Evolutionary conservation across 2,797 vertebrate genomes (phyloP).

Genomic region (Bradypus variegatus): DNA sequence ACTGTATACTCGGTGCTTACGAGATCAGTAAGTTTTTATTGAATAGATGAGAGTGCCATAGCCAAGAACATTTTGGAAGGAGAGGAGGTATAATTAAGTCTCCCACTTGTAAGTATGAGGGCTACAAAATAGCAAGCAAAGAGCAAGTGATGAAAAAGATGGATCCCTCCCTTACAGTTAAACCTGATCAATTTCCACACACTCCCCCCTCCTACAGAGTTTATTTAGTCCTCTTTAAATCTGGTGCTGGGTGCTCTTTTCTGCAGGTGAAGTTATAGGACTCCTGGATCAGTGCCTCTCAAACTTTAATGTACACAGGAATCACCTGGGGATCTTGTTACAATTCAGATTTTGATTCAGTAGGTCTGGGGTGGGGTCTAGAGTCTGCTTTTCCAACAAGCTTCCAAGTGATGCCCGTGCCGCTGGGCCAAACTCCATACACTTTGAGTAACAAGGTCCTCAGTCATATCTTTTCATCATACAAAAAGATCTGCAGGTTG

Average conservation of each 20-base stretch:
- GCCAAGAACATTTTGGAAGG: background rate
- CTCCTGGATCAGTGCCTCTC: background rate
- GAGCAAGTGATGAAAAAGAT: background rate
- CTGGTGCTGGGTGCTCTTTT: background rate
- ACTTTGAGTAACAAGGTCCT: background rate
- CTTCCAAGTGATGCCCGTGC: background rate
- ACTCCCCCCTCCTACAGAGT: background rate
- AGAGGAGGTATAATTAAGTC: background rate
- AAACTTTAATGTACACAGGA: background rate
- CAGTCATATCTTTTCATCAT: background rate
- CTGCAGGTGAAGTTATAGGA: background rate
- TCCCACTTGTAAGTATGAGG: conserved; percentile 12
- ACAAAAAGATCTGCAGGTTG: background rate
- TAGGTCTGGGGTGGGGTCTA: background rate
- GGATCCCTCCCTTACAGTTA: background rate
- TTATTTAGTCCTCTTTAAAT: background rate
- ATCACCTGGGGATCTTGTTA: background rate
- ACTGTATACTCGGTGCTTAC: background rate
- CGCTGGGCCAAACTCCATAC: background rate
- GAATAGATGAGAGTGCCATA: background rate
- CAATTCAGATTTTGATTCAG: background rate
- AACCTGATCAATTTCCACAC: background rate
- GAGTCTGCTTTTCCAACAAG: background rate
- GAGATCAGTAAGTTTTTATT: background rate
- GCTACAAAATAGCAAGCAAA: background rate